Evolutionary conservation across 2,888 invertebrate genomes (phyloP), one percentile per base, ranked within the genome.

Genomic region (Elmis aenea): DNA sequence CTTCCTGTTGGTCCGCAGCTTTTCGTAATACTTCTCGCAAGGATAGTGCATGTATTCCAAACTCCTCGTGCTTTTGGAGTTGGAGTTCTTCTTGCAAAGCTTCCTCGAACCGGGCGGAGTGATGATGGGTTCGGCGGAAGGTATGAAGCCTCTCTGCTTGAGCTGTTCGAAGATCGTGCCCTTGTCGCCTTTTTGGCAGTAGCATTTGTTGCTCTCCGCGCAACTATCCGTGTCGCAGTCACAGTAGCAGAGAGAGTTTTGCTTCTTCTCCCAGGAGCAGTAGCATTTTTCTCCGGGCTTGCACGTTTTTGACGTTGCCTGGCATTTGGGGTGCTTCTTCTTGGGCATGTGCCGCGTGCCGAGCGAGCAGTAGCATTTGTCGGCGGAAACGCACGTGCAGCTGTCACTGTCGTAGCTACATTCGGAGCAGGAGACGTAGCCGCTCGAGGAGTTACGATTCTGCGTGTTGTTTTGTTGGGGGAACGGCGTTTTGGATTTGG

Each of bases 221-320:
- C 91, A 92, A 55, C 87, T 88, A 61, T 91, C 90, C 0, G 89
- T 87, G 55, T 86, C 86, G 59, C 85, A 86, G 9, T 82, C 84
- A 55, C 90, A 91, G 56, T 76, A 81, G 2, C 72, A 71, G 1
- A 67, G 43, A 1, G 52, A 42, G 8, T 34, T 30, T 5, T 26
- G 29, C 3, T 24, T 26, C 57, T 55, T 75, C 1, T 73, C 73
- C 40, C 75, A 69, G 1, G 76, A 76, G 48, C 81, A 81, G 56
- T 79, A 81, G 48, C 83, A 82, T 59, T 80, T 81, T 23, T 74
- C 73, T 3, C 70, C 69, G 1, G 66, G 64, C 23, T 70, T 69
- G 49, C 74, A 75, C 16, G 67, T 63, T 14, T 20, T 11, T 18
- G 29, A 9, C 9, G 22, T 21, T 10, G 18, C 32, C 20, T 40